Conservation (phyloP, 2,888 invertebrate genomes). For the Halictus quadricinctus region DNA sequence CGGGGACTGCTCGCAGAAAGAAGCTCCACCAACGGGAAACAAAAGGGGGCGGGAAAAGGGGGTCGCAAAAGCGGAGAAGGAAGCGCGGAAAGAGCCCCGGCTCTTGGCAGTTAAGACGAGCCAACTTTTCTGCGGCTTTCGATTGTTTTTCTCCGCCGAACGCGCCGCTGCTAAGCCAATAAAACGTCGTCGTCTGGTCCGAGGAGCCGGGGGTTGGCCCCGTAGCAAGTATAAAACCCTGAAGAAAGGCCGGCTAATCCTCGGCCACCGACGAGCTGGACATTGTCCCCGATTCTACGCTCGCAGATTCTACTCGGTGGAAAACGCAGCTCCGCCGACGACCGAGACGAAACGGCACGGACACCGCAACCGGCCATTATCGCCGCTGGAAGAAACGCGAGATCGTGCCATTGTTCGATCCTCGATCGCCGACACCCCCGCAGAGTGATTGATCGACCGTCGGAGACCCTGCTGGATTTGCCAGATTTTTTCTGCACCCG, state of each 20-base stretch:
- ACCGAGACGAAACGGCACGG: conserved; percentile 16
- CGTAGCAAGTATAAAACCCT: conserved; percentile 66
- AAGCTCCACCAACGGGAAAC: conserved; percentile 30
- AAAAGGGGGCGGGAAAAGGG: conserved; percentile 20
- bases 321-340: conserved; percentile 1
- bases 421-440: neutral
- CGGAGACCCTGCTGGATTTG: neutral
- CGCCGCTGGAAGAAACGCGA: conserved; percentile 7
- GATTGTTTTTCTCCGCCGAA: conserved; percentile 73
- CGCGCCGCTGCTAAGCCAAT: conserved; percentile 68
- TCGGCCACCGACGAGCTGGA: conserved; percentile 62
- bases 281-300: conserved; percentile 52
- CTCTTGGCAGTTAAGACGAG: conserved; percentile 69
- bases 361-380: neutral
- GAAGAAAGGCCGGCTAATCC: conserved; percentile 69
- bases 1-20: conserved; percentile 55
- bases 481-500: neutral
- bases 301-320: neutral
- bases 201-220: neutral
- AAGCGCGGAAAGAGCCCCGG: conserved; percentile 37
- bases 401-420: conserved; percentile 18
- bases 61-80: conserved; percentile 63
- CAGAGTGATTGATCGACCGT: neutral
- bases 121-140: conserved; percentile 72
- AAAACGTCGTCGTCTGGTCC: conserved; percentile 63